Conservation (phyloP, 2,888 invertebrate genomes). For the Ennomos fuscantarius region DNA sequence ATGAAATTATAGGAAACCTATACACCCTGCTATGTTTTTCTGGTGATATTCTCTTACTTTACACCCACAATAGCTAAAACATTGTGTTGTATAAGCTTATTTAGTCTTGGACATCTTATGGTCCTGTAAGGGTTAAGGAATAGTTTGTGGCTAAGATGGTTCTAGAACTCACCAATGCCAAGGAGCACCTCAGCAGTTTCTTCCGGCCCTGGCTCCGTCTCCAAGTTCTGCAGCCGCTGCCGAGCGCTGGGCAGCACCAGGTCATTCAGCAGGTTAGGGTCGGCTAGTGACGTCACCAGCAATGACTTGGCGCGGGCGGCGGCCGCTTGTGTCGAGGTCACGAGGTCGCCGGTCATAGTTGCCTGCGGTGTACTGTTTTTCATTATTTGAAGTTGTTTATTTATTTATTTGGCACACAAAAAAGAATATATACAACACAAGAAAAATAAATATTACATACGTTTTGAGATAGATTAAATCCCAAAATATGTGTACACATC, state of each 20-base stretch:
- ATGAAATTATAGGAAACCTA: no score
- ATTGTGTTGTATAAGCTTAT: no score
- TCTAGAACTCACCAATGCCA: conserved; percentile 65
- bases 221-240: conserved; percentile 58
- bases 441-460: no score
- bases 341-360: conserved; percentile 91
- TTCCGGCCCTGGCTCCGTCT: conserved; percentile 51
- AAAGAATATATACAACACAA: no score
- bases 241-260: conserved; percentile 65
- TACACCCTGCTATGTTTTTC: no score
- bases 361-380: conserved; percentile 58
- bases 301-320: conserved; percentile 85
- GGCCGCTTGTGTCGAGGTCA: conserved; percentile 86
- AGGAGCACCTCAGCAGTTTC: conserved; percentile 66
- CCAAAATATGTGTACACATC: no score
- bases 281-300: conserved; percentile 50
- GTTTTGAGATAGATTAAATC: no score
- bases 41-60: no score
- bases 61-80: no score
- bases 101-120: no score
- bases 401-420: no score
- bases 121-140: no score
- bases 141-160: not conserved
- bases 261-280: conserved; percentile 45
- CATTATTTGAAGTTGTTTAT: conserved; percentile 5